Evolutionary conservation across 1,140 invertebrate species (phyloP).

Genomic region (Aphidius gifuensis): DNA sequence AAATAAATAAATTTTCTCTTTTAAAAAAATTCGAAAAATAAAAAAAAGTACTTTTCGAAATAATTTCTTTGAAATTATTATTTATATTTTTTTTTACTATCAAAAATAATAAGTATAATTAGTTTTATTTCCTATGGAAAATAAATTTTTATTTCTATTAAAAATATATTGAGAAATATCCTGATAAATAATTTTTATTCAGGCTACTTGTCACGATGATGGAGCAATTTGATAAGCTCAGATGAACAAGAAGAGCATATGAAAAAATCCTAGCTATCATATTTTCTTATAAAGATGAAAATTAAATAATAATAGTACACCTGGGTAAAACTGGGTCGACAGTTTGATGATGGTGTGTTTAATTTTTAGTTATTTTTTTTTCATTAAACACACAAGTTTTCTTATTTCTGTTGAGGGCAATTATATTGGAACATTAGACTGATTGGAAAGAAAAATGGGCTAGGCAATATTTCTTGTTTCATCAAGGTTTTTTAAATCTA

Average conservation of each 20-base stretch:
- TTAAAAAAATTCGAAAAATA: too few species aligned
- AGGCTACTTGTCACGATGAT: slow-evolving; percentile 15
- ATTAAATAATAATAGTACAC: not conserved
- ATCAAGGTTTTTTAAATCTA: slow-evolving; percentile 8
- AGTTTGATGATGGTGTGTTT: slow-evolving; percentile 3
- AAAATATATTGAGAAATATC: not conserved
- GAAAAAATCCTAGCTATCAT: too few species aligned
- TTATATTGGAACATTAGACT: slow-evolving; percentile 54
- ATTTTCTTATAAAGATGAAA: too few species aligned
- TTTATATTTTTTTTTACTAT: too few species aligned
- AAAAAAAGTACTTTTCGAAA: too few species aligned
- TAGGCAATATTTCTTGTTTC: slow-evolving; percentile 33
- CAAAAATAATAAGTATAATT: too few species aligned
- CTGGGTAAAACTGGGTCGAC: not conserved
- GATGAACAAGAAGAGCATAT: slow-evolving; percentile 13
- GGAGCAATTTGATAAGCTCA: slow-evolving; percentile 1
- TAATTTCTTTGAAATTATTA: too few species aligned
- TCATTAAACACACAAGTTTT: slow-evolving; percentile 1
- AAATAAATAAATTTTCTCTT: too few species aligned
- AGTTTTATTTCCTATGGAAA: too few species aligned
- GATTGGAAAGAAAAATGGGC: slow-evolving; percentile 49
- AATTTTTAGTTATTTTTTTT: slow-evolving; percentile 3
- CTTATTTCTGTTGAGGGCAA: slow-evolving; percentile 18
- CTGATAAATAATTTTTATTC: slow-evolving; percentile 2
- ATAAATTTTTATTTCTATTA: too few species aligned